phyloP scores from a whole-genome alignment of 2,113 vertebrate species.

The Ictidomys tridecemlineatus region DNA sequence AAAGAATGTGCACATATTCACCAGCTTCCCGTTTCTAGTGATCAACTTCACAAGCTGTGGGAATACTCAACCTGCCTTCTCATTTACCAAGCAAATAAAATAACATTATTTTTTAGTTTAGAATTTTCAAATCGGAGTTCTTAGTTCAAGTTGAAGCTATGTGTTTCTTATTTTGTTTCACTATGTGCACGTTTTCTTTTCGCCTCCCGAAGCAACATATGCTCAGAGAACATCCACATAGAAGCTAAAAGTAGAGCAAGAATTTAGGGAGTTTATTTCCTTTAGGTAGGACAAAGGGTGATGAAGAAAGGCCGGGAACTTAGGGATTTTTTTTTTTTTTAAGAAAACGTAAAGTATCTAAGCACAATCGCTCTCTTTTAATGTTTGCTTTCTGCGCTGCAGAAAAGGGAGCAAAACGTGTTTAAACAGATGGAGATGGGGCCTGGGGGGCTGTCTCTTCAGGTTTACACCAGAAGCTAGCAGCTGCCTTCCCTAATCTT shows the following conservation, averaged over 20 bases:
- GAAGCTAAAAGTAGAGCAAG: neutral
- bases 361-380: neutral
- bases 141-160: neutral
- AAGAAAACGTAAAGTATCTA: neutral
- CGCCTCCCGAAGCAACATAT: neutral
- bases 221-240: neutral
- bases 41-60: neutral
- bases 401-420: neutral
- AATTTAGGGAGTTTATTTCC: neutral
- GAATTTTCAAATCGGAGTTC: neutral
- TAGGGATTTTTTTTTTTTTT: too few relatives aligned
- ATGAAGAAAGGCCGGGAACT: neutral
- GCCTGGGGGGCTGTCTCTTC: neutral
- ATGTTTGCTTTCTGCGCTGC: neutral
- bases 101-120: neutral
- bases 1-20: neutral
- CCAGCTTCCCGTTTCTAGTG: neutral
- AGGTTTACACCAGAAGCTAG: neutral
- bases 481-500: neutral
- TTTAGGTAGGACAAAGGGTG: neutral
- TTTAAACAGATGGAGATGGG: neutral
- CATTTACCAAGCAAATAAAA: neutral
- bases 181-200: too few relatives aligned
- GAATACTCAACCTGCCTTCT: neutral
- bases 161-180: slow-evolving; percentile 9